A percentile compares a stretch with the other conserved stretches of the same genome.
phyloP scores from a whole-genome alignment of 2,113 vertebrate genomes.

The Menura novaehollandiae region DNA sequence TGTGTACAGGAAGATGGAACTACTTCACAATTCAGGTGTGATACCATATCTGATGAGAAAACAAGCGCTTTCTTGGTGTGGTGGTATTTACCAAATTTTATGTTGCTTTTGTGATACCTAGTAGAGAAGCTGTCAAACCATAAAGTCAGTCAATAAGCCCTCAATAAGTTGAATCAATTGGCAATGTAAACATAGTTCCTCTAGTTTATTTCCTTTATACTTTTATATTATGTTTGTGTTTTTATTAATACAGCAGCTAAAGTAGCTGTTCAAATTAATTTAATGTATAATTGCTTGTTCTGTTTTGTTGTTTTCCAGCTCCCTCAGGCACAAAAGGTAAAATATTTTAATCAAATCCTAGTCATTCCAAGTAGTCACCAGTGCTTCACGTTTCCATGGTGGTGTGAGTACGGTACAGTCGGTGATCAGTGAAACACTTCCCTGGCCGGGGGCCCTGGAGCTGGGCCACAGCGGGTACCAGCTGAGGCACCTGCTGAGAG shows the following conservation, averaged over 20 bases:
- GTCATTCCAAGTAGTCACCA: slow-evolving; percentile 62
- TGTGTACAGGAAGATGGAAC: slow-evolving; percentile 23
- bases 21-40: not conserved
- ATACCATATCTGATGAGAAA: not conserved
- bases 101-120: not conserved
- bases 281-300: slow-evolving; percentile 70
- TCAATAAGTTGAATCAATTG: not conserved
- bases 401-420: slow-evolving; percentile 36
- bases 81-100: not conserved
- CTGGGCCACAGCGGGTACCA: not conserved
- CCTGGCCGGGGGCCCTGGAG: not conserved
- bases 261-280: slow-evolving; percentile 24
- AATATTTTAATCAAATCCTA: slow-evolving; percentile 68
- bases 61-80: not conserved
- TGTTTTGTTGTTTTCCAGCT: slow-evolving; percentile 84
- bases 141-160: not conserved
- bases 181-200: not conserved
- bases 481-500: not conserved
- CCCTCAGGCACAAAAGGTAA: slow-evolving; percentile 97
- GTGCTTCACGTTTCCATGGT: slow-evolving; percentile 61
- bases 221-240: not conserved
- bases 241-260: slow-evolving; percentile 1
- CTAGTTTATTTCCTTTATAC: not conserved
- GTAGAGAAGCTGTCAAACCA: not conserved
- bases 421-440: slow-evolving; percentile 69